These are phyloP conservation scores for Syndactyla subalaris DNA, from an alignment of 2,797 vertebrate genomes.

Conservation along the genomic window DNA sequence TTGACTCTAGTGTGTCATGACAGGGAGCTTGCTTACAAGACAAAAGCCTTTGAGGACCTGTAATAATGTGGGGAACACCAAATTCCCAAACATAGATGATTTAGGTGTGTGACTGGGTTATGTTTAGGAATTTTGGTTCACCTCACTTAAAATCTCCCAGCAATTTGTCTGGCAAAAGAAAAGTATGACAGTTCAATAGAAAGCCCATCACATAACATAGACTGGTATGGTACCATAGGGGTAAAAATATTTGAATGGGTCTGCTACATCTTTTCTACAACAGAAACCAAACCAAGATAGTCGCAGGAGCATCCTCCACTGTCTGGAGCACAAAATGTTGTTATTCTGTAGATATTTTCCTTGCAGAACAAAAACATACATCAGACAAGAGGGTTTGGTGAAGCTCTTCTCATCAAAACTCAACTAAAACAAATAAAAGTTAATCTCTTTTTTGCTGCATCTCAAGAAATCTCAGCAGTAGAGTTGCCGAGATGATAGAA, in stretches of 20 bases:
- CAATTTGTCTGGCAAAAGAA: accelerated
- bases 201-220: not conserved
- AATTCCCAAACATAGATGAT: not conserved
- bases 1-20: not conserved
- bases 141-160: not conserved
- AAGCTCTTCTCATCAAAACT: not conserved
- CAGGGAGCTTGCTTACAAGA: not conserved
- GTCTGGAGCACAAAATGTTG: not conserved
- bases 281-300: not conserved
- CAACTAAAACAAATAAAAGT: not conserved
- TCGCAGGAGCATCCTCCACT: not conserved
- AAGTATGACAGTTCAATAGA: not conserved
- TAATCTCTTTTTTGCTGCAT: not conserved
- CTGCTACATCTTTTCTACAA: not conserved
- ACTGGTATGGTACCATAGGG: accelerated
- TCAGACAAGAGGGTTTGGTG: not conserved
- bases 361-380: accelerated
- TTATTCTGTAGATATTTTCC: not conserved
- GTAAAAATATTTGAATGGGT: not conserved
- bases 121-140: not conserved
- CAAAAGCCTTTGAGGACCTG: not conserved
- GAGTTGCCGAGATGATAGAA: not conserved
- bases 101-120: not conserved
- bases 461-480: not conserved
- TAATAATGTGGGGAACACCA: not conserved